Evolutionary conservation across 2,113 vertebrate genomes (phyloP).

Genomic region (Scolopax mira): DNA sequence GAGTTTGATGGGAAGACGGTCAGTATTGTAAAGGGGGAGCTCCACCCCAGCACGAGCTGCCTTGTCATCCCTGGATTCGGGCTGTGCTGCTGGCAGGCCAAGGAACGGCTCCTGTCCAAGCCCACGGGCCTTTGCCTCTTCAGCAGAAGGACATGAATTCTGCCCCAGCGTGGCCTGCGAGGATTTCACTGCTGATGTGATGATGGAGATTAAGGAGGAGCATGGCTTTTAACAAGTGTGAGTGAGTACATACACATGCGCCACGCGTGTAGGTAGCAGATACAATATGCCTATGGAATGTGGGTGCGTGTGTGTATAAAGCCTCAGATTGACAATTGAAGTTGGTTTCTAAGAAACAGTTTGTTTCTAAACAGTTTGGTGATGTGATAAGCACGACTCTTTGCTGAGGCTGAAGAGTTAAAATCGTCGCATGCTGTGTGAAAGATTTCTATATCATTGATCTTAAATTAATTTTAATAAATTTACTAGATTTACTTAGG

Average conservation of each 20-base stretch:
- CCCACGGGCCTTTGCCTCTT: background rate
- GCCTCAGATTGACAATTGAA: background rate
- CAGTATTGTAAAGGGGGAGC: rapidly evolving
- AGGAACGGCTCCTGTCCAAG: background rate
- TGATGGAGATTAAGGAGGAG: background rate
- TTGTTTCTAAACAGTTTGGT: background rate
- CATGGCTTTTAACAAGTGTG: rapidly evolving
- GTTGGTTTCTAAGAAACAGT: constrained; percentile 34
- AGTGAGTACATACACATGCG: rapidly evolving
- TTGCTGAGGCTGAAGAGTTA: background rate
- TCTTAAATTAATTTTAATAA: constrained; percentile 28
- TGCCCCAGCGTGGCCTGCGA: background rate
- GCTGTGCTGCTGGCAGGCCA: background rate
- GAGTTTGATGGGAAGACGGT: background rate
- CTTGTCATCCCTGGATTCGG: background rate
- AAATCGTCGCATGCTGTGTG: background rate
- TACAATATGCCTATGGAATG: background rate
- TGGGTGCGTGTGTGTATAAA: background rate
- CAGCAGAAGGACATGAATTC: background rate
- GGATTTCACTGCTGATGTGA: background rate
- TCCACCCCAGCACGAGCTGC: background rate
- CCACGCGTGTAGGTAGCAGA: background rate
- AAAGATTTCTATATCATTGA: background rate
- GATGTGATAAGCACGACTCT: background rate
- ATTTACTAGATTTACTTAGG: constrained; percentile 14